phyloP scores from a whole-genome alignment of 1,140 invertebrate species.

The Heliconius hermathena region DNA sequence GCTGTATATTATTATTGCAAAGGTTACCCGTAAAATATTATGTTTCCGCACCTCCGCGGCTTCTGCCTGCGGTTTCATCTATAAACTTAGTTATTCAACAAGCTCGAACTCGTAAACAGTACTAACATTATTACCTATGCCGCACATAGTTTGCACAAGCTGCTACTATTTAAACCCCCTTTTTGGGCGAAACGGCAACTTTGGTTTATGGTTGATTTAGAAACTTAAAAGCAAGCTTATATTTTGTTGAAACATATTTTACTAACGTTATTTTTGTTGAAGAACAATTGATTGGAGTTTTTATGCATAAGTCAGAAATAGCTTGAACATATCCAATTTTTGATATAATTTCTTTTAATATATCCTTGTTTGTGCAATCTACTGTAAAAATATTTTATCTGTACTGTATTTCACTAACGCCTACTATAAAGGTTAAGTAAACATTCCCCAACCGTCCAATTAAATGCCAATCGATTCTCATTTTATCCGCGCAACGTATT shows the following conservation, averaged over 20 bases:
- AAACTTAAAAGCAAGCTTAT: constrained; percentile 1
- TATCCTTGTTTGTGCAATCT: constrained; percentile 20
- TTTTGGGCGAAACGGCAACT: constrained; percentile 38
- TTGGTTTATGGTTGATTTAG: constrained; percentile 14
- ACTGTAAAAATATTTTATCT: constrained; percentile 27
- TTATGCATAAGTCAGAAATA: neutral
- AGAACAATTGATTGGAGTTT: neutral
- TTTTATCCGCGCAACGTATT: constrained; percentile 43
- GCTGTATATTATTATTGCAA: constrained; percentile 27
- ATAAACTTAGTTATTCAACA: constrained; percentile 50
- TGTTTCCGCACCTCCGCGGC: constrained; percentile 45
- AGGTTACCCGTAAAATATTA: constrained; percentile 47
- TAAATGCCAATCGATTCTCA: constrained; percentile 45
- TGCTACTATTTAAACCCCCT: constrained; percentile 51
- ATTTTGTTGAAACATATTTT: constrained; percentile 26
- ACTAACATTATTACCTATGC: constrained; percentile 58
- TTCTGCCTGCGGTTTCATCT: constrained; percentile 49
- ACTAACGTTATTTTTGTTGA: constrained; percentile 9
- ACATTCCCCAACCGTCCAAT: constrained; percentile 45
- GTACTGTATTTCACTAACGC: neutral
- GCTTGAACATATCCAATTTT: neutral
- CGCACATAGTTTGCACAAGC: constrained; percentile 53
- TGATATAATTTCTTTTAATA: neutral
- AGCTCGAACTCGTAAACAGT: constrained; percentile 55
- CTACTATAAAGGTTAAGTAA: constrained; percentile 33